These are phyloP conservation scores for Acarapis woodi DNA, from an alignment of 1,140 invertebrate genomes.

Conservation along the genomic window DNA sequence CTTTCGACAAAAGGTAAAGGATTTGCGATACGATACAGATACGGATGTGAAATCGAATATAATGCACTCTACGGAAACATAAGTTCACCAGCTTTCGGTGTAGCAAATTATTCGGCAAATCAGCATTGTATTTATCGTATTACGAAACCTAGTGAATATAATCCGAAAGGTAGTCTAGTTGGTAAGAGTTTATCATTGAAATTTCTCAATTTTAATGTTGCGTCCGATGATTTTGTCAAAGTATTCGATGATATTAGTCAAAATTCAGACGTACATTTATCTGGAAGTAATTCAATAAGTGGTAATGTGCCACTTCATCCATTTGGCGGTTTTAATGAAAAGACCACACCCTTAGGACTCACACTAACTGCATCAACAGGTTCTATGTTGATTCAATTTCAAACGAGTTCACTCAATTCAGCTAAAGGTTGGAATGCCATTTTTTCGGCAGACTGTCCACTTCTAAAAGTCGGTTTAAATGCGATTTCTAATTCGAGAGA, in stretches of 20 bases:
- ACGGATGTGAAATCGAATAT: slow-evolving; percentile 30
- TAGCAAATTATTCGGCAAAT: slow-evolving; percentile 59
- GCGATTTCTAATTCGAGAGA: slow-evolving; percentile 65
- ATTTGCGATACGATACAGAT: slow-evolving; percentile 63
- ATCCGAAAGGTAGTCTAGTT: no score
- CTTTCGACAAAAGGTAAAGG: slow-evolving; percentile 60
- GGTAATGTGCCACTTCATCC: slow-evolving; percentile 58
- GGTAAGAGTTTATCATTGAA: slow-evolving; percentile 47
- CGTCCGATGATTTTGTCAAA: slow-evolving; percentile 55
- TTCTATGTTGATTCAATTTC: slow-evolving; percentile 60
- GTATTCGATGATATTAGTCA: slow-evolving; percentile 32
- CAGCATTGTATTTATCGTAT: slow-evolving; percentile 66
- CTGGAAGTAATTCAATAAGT: background rate
- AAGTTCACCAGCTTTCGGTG: slow-evolving; percentile 51
- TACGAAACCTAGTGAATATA: slow-evolving; percentile 45
- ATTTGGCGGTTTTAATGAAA: slow-evolving; percentile 53
- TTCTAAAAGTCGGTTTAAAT: slow-evolving; percentile 45
- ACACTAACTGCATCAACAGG: slow-evolving; percentile 71
- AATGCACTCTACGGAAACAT: slow-evolving; percentile 48
- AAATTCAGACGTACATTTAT: no score
- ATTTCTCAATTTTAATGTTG: slow-evolving; percentile 54
- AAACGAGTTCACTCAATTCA: slow-evolving; percentile 55
- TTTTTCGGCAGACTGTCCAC: slow-evolving; percentile 75
- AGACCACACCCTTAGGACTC: slow-evolving; percentile 36
- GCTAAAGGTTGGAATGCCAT: slow-evolving; percentile 55